Percentiles rank a stretch among this genome's conserved stretches.
phyloP scores from a whole-genome alignment of 2,888 invertebrate species.

The Folsomia manolachei region DNA sequence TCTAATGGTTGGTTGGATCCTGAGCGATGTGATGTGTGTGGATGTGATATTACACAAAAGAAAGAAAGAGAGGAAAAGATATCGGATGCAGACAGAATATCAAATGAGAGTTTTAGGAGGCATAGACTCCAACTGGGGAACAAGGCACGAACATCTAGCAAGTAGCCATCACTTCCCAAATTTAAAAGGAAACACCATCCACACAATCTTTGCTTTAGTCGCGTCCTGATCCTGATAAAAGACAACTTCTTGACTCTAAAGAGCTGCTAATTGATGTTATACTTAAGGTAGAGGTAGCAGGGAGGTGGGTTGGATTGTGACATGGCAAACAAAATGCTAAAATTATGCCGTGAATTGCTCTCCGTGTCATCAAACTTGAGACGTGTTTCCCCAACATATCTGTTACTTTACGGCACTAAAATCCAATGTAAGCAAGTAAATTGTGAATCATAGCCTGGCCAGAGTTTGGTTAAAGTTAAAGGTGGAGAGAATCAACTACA shows the following conservation, averaged over 20 bases:
- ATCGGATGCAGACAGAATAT: conserved; percentile 18
- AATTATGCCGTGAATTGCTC: not conserved
- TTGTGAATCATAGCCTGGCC: not conserved
- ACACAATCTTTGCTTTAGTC: conserved; percentile 30
- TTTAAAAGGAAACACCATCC: not conserved
- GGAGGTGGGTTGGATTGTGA: not conserved
- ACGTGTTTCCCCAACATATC: not conserved
- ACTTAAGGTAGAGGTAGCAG: not conserved
- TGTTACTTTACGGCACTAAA: too few relatives aligned
- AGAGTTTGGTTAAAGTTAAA: too few relatives aligned
- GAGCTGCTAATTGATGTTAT: not conserved
- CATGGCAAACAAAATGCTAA: not conserved
- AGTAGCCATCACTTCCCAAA: not conserved
- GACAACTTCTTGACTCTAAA: not conserved
- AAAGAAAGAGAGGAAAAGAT: conserved; percentile 22
- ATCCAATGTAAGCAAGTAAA: not conserved
- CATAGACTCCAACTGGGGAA: not conserved
- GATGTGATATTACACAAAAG: conserved; percentile 21
- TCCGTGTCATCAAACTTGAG: not conserved
- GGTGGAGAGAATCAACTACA: too few relatives aligned
- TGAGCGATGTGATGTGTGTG: conserved; percentile 17
- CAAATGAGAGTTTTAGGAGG: conserved; percentile 21
- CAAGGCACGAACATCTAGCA: not conserved
- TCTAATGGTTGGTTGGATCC: conserved; percentile 20
- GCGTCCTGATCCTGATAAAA: too few relatives aligned